Percentiles rank a stretch among this genome's conserved stretches.
Conservation (phyloP, 2,888 invertebrate genomes). For the Tinea pellionella region DNA sequence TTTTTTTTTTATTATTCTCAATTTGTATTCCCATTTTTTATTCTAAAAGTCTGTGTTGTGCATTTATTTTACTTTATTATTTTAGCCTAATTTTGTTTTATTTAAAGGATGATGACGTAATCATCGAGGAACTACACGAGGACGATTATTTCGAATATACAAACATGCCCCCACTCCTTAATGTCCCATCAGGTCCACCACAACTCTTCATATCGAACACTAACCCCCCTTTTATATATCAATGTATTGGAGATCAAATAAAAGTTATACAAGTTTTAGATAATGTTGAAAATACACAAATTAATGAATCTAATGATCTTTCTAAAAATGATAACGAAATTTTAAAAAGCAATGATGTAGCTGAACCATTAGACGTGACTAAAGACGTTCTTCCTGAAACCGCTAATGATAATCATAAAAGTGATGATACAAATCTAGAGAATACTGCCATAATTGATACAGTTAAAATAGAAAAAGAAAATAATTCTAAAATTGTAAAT, state of each 20-base stretch:
- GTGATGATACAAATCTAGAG: neutral
- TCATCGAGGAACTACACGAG: constrained; percentile 64
- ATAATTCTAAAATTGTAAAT: neutral
- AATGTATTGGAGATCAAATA: constrained; percentile 55
- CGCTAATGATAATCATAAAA: neutral
- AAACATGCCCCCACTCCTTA: constrained; percentile 57
- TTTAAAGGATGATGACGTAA: constrained; percentile 66
- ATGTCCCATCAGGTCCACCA: constrained; percentile 40
- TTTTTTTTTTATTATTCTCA: neutral
- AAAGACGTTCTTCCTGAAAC: constrained; percentile 8
- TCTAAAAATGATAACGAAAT: constrained; percentile 28
- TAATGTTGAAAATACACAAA: constrained; percentile 38
- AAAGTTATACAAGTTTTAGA: constrained; percentile 56
- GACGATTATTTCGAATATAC: constrained; percentile 56
- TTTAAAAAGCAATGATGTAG: constrained; percentile 18
- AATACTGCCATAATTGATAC: neutral
- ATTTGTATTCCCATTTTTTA: neutral
- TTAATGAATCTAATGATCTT: constrained; percentile 27
- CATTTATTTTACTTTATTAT: constrained; percentile 46
- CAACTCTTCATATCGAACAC: constrained; percentile 52
- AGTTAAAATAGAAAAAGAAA: neutral
- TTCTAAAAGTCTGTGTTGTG: constrained; percentile 47
- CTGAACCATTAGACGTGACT: neutral
- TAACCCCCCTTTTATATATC: constrained; percentile 56
- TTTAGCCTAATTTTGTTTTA: constrained; percentile 52